Evolutionary conservation across 2,113 vertebrate species (phyloP).

Genomic region (Murina feae): DNA sequence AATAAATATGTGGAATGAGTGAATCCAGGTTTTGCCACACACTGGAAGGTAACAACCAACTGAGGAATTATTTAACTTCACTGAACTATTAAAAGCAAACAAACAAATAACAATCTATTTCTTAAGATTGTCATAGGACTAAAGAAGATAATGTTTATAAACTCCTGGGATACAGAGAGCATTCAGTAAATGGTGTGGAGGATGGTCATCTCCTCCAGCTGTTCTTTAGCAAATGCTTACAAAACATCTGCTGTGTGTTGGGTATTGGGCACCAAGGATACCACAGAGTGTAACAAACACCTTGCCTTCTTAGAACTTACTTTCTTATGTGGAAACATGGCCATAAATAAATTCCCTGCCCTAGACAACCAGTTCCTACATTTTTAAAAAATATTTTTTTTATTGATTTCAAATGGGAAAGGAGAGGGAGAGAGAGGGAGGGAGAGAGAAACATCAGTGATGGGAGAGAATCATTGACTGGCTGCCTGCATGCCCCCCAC

Average conservation of each 20-base stretch:
- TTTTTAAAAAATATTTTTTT: not conserved
- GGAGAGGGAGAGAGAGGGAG: no score
- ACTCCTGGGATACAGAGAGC: not conserved
- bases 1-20: not conserved
- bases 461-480: no score
- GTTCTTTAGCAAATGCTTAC: not conserved
- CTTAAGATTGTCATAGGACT: not conserved
- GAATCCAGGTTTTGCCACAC: not conserved
- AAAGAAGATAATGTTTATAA: not conserved
- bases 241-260: not conserved
- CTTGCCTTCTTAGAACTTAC: not conserved
- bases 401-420: no score
- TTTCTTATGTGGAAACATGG: not conserved
- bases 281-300: not conserved
- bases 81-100: not conserved
- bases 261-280: not conserved
- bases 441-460: no score
- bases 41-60: not conserved
- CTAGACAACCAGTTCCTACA: not conserved
- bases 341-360: not conserved
- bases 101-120: not conserved
- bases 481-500: no score
- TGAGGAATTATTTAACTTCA: not conserved
- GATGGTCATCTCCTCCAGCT: not conserved
- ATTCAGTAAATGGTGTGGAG: not conserved